A percentile compares a stretch with the other conserved stretches of the same genome.
These are phyloP conservation scores for Trissolcus basalis DNA, from an alignment of 1,140 invertebrate species.

Conservation along the genomic window DNA sequence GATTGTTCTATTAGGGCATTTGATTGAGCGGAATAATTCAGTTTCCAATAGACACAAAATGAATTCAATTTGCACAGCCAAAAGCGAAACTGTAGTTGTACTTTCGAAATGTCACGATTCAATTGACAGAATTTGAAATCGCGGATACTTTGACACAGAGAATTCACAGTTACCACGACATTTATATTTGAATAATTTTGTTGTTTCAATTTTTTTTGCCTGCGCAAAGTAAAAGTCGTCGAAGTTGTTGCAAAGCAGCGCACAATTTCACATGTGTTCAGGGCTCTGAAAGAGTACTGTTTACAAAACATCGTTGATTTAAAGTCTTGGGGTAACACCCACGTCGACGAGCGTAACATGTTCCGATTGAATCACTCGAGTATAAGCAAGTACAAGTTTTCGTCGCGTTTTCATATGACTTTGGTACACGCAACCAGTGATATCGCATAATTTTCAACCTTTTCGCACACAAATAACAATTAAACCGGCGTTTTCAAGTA, in stretches of 20 bases:
- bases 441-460: constrained; percentile 28
- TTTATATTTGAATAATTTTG: constrained; percentile 11
- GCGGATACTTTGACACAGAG: background rate
- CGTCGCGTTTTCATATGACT: constrained; percentile 42
- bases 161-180: constrained; percentile 1
- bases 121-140: background rate
- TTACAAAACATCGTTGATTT: constrained; percentile 66
- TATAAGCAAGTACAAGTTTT: constrained; percentile 32
- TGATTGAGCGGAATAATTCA: too few species aligned
- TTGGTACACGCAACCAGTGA: constrained; percentile 27
- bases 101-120: background rate
- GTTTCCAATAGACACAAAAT: too few species aligned
- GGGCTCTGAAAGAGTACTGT: constrained; percentile 46
- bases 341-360: constrained; percentile 43
- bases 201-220: constrained; percentile 6
- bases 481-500: background rate
- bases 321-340: constrained; percentile 48
- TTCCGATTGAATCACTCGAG: constrained; percentile 44
- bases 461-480: background rate
- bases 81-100: background rate
- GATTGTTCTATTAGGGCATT: too few species aligned
- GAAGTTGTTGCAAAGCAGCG: constrained; percentile 22
- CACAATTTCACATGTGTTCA: constrained; percentile 37
- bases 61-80: too few species aligned
- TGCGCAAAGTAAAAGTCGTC: constrained; percentile 32